Percentiles rank a stretch among this genome's conserved stretches.
These are phyloP conservation scores for Eretmocerus hayati DNA, from an alignment of 2,888 invertebrate genomes.

Conservation along the genomic window DNA sequence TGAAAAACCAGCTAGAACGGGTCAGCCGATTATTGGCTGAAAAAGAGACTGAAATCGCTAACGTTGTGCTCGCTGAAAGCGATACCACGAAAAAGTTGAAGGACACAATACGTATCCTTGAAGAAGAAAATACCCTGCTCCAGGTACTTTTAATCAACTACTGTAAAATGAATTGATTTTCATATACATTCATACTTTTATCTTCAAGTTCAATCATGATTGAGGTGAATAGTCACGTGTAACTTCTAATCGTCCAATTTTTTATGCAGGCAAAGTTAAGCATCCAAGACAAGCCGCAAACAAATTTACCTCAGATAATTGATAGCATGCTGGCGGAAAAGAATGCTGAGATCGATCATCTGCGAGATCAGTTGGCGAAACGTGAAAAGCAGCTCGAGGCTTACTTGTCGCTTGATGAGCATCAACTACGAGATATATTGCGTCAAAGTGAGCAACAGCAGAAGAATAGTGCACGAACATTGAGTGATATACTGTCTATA, in stretches of 20 bases:
- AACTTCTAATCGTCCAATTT: background rate
- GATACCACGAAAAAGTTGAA: slow-evolving; percentile 40
- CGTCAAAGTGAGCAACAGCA: slow-evolving; percentile 38
- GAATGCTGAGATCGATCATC: slow-evolving; percentile 60
- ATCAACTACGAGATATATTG: slow-evolving; percentile 48
- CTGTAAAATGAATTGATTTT: too few species aligned
- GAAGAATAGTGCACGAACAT: slow-evolving; percentile 63
- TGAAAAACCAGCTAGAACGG: slow-evolving; percentile 43
- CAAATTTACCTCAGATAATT: slow-evolving; percentile 53
- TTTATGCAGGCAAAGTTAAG: slow-evolving; percentile 30
- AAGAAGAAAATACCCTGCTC: slow-evolving; percentile 42
- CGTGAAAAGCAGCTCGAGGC: slow-evolving; percentile 52
- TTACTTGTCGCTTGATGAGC: slow-evolving; percentile 54
- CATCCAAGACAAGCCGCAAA: slow-evolving; percentile 36
- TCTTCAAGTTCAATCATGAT: too few species aligned
- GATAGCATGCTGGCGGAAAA: slow-evolving; percentile 62
- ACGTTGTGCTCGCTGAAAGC: slow-evolving; percentile 38
- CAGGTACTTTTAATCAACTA: slow-evolving; percentile 37
- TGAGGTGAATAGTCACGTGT: too few species aligned
- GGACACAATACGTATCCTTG: slow-evolving; percentile 36
- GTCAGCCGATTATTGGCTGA: slow-evolving; percentile 42
- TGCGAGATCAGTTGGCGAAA: slow-evolving; percentile 53
- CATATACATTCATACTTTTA: too few species aligned
- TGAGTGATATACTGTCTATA: slow-evolving; percentile 67
- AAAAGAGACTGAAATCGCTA: slow-evolving; percentile 43